Evolutionary conservation across 2,888 invertebrate genomes (phyloP).

Genomic region (Lithophane leautieri): DNA sequence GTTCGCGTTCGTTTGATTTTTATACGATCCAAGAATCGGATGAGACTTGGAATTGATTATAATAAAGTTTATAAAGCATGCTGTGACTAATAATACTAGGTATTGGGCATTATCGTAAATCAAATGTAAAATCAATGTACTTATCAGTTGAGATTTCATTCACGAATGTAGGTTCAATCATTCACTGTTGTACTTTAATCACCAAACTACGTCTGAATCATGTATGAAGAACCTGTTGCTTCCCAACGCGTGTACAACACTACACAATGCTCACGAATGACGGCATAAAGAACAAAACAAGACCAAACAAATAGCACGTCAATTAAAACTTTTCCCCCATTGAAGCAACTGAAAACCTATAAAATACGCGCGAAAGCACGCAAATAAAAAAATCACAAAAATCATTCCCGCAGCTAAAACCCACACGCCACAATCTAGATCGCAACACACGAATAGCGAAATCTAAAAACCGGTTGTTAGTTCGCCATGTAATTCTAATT

Average conservation of each 20-base stretch:
- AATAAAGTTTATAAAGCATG: slow-evolving; percentile 71
- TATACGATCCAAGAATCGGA: slow-evolving; percentile 76
- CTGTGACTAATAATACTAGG: slow-evolving; percentile 62
- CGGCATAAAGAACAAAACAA: slow-evolving; percentile 20
- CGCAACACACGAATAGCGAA: slow-evolving; percentile 71
- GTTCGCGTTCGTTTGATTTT: slow-evolving; percentile 81
- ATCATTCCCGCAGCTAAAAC: slow-evolving; percentile 58
- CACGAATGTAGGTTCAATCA: slow-evolving; percentile 18
- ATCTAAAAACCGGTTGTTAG: slow-evolving; percentile 78
- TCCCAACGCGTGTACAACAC: slow-evolving; percentile 22
- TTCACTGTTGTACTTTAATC: slow-evolving; percentile 16
- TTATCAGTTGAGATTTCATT: slow-evolving; percentile 42
- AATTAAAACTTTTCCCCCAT: slow-evolving; percentile 38
- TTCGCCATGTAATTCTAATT: slow-evolving; percentile 87
- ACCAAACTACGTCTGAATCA: slow-evolving; percentile 32
- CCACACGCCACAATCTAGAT: slow-evolving; percentile 71
- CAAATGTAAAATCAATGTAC: slow-evolving; percentile 46
- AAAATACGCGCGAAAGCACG: slow-evolving; percentile 42
- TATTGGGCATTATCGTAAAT: slow-evolving; percentile 52
- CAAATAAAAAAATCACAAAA: slow-evolving; percentile 59
- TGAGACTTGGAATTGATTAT: slow-evolving; percentile 72
- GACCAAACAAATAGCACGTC: slow-evolving; percentile 25
- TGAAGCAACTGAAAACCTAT: slow-evolving; percentile 37
- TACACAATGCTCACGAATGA: slow-evolving; percentile 21
- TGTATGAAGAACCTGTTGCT: slow-evolving; percentile 57